These are phyloP conservation scores for Pseudochirops cupreus DNA, from an alignment of 2,797 vertebrate genomes.

Conservation along the genomic window DNA sequence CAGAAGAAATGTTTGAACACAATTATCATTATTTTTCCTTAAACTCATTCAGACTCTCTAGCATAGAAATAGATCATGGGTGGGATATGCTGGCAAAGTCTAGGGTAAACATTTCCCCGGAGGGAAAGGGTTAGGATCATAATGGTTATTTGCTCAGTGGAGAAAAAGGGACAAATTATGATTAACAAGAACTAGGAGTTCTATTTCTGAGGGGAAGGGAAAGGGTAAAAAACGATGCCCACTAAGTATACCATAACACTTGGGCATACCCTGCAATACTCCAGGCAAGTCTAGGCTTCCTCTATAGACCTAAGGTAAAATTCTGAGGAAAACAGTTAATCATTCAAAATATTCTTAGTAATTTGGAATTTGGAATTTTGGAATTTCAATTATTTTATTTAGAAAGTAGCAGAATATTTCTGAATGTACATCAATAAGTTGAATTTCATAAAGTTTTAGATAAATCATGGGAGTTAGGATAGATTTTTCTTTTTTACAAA, in stretches of 20 bases:
- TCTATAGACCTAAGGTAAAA: neutral
- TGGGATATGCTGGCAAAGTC: neutral
- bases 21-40: neutral
- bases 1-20: neutral
- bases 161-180: neutral
- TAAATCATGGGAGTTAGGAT: neutral
- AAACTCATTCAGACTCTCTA: neutral
- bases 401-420: neutral
- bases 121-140: neutral
- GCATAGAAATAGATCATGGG: neutral
- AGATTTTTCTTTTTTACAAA: constrained; percentile 44
- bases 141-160: neutral
- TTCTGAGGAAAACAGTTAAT: neutral
- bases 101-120: neutral
- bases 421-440: neutral
- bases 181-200: neutral
- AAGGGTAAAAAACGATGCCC: neutral
- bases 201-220: neutral
- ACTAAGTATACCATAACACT: neutral
- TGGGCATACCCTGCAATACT: neutral
- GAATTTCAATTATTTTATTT: neutral
- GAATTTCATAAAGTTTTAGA: neutral
- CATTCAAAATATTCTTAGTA: neutral
- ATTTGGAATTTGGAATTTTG: no score
- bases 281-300: neutral